phyloP scores from a whole-genome alignment of 2,888 invertebrate species.

The Heliconius ismenius region DNA sequence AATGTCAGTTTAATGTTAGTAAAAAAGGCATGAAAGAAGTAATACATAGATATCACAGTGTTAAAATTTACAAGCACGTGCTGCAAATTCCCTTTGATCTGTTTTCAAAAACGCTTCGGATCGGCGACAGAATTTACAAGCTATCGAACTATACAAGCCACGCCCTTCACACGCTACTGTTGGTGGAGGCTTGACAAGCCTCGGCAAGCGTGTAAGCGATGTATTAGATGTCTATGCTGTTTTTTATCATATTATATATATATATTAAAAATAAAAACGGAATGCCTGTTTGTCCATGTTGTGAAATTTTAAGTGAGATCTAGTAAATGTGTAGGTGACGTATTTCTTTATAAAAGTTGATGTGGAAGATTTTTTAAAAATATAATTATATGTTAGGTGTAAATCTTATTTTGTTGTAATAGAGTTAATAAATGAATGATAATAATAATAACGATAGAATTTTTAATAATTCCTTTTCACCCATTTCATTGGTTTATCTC shows the following conservation, averaged over 20 bases:
- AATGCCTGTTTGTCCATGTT: conserved; percentile 14
- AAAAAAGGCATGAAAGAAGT: no score
- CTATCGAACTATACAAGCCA: no score
- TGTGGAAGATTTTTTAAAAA: not conserved
- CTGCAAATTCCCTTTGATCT: no score
- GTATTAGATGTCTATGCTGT: conserved; percentile 9
- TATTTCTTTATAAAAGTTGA: conserved; percentile 1
- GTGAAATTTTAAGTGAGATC: not conserved
- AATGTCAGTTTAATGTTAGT: no score
- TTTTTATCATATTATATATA: not conserved
- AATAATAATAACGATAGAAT: not conserved
- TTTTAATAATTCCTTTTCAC: not conserved
- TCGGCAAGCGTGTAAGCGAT: not conserved
- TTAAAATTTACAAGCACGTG: no score
- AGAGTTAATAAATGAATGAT: conserved; percentile 14
- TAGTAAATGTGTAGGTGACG: not conserved
- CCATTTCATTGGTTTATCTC: not conserved
- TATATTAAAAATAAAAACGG: not conserved
- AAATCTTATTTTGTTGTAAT: conserved; percentile 14
- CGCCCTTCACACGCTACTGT: no score
- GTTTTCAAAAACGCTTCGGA: no score
- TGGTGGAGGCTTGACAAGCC: not conserved
- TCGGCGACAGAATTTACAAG: no score
- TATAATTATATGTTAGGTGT: conserved; percentile 13
- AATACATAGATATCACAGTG: no score